Base-by-base conservation (phyloP, 1,140 invertebrate genomes). In the Globodera ellingtonae region DNA sequence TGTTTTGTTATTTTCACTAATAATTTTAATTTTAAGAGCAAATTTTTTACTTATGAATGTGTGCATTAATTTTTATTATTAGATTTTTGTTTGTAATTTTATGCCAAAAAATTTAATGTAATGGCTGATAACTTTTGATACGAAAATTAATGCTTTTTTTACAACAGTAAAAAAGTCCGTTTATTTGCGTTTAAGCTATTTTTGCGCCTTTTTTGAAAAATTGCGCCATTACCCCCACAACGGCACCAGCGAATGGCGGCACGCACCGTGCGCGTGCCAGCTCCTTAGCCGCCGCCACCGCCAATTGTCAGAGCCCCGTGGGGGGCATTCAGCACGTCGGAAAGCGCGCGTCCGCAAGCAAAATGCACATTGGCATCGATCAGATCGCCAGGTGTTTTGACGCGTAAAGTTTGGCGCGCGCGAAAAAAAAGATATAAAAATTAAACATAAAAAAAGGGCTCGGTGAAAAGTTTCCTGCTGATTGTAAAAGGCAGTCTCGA, bases 321-420 rank as follows among this genome's bases (percentile, higher is more conserved):
- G 72, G 13, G 48, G 44, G 15, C 48, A 18, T 6, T 75, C 59
- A 74, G 10, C 59, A 47, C 18, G 72, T 75, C 50, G 24, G 75
- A 44, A 48, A 62, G 13, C 47, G 70, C 13, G 5, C 15, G 18
- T 72, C 70, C 52, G 18, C 56, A 13, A 72, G 5, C 47, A 72
- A 48, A 72, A 72, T 56, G 70, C 47, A 72, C 70, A 72, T 88
- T 48, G 88, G 87, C 56, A 88, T 88, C 79, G 88, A 88, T 84
- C 86, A 88, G 86, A 88, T 88, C 85, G 87, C 87, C 74, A 88
- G 87, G 84, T 86, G 67, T 47, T 50, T 72, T 79, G 15, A 18
- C 35, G 47, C 46, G 9, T 4, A 47, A 52, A 70, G 15, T 18
- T 79, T 74, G n/a, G 72, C 50, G 10, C 7, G 56, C 56, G 13